Conservation (phyloP, 2,113 vertebrate genomes). For the Rafetus swinhoei region DNA sequence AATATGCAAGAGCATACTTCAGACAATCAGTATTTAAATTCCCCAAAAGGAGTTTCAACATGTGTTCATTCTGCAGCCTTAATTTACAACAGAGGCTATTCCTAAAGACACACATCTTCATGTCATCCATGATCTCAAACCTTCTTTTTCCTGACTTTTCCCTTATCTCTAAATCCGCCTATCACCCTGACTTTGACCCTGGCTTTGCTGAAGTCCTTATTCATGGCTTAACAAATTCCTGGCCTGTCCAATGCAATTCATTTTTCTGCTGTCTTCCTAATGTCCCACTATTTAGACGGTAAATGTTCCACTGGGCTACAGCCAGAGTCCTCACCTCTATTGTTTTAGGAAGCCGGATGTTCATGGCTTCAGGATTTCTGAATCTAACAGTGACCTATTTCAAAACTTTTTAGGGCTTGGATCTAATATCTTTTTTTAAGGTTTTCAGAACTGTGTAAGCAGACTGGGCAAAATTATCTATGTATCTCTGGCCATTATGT, state of each 20-base stretch:
- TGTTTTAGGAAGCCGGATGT: not conserved
- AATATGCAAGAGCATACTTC: not conserved
- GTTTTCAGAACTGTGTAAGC: not conserved
- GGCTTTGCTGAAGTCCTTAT: not conserved
- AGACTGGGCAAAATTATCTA: not conserved
- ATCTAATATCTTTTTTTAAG: accelerated
- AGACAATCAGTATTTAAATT: not conserved
- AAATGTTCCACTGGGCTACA: accelerated
- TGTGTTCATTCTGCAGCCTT: not conserved
- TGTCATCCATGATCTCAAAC: not conserved
- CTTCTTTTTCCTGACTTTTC: not conserved
- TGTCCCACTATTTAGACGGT: not conserved
- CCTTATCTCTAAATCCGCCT: not conserved
- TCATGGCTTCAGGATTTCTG: accelerated
- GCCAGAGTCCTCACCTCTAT: not conserved
- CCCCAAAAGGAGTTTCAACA: not conserved
- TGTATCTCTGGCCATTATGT: not conserved
- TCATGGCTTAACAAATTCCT: not conserved
- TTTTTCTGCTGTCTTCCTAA: not conserved
- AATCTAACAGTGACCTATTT: not conserved
- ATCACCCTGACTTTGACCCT: not conserved
- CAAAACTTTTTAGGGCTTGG: not conserved
- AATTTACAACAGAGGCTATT: not conserved
- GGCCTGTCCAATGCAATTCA: not conserved
- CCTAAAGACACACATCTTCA: not conserved